Conservation (phyloP, 2,113 vertebrate species). For the Rhadina sibilatrix region DNA sequence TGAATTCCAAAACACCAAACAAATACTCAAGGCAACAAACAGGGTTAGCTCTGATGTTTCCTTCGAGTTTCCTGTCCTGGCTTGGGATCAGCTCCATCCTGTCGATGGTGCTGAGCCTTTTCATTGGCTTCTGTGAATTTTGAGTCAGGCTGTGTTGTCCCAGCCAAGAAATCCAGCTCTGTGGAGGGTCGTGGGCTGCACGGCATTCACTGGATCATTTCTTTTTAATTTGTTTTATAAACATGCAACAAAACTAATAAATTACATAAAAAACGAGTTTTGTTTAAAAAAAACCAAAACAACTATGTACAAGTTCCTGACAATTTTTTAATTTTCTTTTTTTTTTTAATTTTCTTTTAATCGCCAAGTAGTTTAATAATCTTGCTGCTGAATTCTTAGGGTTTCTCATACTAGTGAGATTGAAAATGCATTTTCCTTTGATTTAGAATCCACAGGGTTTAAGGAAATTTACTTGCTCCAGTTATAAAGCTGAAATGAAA, state of each 20-base stretch:
- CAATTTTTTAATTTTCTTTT: not conserved
- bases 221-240: not conserved
- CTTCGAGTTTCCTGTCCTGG: slow-evolving; percentile 56
- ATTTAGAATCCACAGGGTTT: not conserved
- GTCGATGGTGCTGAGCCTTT: not conserved
- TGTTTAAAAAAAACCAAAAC: not conserved
- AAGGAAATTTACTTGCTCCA: not conserved
- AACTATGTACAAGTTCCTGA: not conserved
- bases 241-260: not conserved
- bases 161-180: not conserved
- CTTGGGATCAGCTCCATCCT: not conserved
- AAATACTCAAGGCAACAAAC: slow-evolving; percentile 61
- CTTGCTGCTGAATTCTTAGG: not conserved
- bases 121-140: not conserved
- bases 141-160: not conserved
- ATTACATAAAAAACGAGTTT: not conserved
- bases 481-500: slow-evolving; percentile 17
- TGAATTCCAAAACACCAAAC: slow-evolving; percentile 60
- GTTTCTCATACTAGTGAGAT: not conserved
- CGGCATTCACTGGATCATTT: not conserved
- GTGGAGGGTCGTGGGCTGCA: not conserved
- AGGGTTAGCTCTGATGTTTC: slow-evolving; percentile 50
- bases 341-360: not conserved
- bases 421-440: not conserved
- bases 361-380: not conserved